Conservation (phyloP, 2,113 vertebrate genomes). For the Okapia johnstoni region DNA sequence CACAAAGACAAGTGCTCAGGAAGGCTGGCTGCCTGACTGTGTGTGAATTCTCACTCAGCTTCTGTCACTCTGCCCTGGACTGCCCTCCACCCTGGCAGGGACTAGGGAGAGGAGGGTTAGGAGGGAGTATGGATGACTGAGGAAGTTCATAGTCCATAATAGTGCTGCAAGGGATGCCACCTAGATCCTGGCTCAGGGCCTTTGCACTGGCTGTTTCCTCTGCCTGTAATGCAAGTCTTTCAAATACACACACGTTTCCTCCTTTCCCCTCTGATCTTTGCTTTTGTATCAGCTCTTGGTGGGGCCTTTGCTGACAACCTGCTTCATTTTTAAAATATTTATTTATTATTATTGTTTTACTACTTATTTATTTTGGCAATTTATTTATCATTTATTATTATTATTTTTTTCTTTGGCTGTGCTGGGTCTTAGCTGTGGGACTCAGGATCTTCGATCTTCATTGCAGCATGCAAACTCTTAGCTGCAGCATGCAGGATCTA, state of each 20-base stretch:
- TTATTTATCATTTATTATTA: not conserved
- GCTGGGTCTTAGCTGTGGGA: not conserved
- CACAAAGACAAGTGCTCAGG: not conserved
- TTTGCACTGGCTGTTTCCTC: not conserved
- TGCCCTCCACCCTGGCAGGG: not conserved
- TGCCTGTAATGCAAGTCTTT: not conserved
- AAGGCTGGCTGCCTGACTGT: not conserved
- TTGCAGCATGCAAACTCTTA: not conserved
- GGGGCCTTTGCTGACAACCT: not conserved
- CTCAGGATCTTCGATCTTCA: not conserved
- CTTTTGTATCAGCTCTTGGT: not conserved
- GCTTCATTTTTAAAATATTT: not conserved
- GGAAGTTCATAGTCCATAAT: not conserved
- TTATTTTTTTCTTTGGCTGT: not conserved
- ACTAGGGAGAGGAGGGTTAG: fast-evolving
- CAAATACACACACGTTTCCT: not conserved
- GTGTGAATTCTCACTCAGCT: not conserved
- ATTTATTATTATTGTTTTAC: not conserved
- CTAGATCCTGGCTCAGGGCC: not conserved
- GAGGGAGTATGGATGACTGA: not conserved
- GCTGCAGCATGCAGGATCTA: not conserved
- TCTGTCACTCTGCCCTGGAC: not conserved
- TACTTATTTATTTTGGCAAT: not conserved
- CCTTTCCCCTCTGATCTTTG: not conserved
- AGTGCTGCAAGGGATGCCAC: not conserved